Evolutionary conservation across 2,113 vertebrate species (phyloP), one percentile per base, ranked within the genome.

Genomic region (Nyctibius bracteatus): DNA sequence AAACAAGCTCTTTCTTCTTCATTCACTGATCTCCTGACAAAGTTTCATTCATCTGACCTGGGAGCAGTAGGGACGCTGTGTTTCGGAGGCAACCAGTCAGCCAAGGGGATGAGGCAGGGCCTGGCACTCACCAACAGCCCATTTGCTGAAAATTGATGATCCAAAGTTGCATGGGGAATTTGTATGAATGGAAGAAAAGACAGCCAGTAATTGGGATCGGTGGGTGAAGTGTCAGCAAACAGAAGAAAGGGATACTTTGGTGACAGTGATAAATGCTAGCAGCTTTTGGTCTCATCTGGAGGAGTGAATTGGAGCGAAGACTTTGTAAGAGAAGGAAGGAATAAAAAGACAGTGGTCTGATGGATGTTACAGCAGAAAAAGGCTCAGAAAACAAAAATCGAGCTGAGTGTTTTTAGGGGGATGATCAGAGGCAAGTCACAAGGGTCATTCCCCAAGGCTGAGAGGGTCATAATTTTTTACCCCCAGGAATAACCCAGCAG

Each of bases 181-280:
- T 92, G 92, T 94, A 73, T 96, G 95, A 97, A 92, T 94, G 81
- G 95, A 91, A 92, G 95, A 90, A 92, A 94, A 96, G 95, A 94
- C 95, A 96, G 86, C 12, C 81, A 88, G 95, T 96, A 97, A 95
- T 94, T 96, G 92, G 96, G 92, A 97, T 96, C 61, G 73, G 96
- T 95, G 91, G 92, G 91, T 94, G 92, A 97, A 94, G 96, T 95
- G 95, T 96, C 94, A 97, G 94, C 92, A 92, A 95, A 95, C 93
- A 96, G 96, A 91, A 91, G 94, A 94, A 95, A 91, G 83, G 95
- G 92, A 96, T 95, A 96, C 91, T 89, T 92, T 94, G 88, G 86
- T 96, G 95, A 95, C 96, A 95, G 88, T 97, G 96, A 97, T 94
- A 96, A 96, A 97, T 96, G 95, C 54, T 88, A 89, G 61, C 70